Conservation (phyloP, 2,797 vertebrate species). For the Ptychadena robeensis region DNA sequence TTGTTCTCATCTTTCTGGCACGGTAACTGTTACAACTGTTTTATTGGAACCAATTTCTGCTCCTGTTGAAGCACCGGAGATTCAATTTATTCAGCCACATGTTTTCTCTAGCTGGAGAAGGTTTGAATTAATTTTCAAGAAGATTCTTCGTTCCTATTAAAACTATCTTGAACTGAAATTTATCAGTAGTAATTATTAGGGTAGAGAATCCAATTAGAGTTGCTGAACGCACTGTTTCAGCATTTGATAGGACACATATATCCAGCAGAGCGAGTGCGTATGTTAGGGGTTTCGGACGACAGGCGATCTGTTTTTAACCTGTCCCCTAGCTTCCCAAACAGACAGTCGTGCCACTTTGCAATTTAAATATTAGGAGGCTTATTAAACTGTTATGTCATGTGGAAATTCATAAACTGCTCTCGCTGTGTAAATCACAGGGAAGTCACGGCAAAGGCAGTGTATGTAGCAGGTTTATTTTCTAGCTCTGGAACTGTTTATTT, state of each 20-base stretch:
- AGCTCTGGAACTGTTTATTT: slow-evolving; percentile 11
- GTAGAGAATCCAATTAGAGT: slow-evolving; percentile 49
- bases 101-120: slow-evolving; percentile 52
- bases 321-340: slow-evolving; percentile 44
- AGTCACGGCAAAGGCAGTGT: slow-evolving; percentile 15
- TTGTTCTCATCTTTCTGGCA: background rate
- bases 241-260: slow-evolving; percentile 60
- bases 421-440: slow-evolving; percentile 48
- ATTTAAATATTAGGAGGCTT: slow-evolving; percentile 51
- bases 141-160: slow-evolving; percentile 57
- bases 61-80: slow-evolving; percentile 32
- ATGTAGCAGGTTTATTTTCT: slow-evolving; percentile 23
- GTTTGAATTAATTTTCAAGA: slow-evolving; percentile 44
- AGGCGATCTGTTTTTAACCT: slow-evolving; percentile 47
- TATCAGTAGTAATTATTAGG: slow-evolving; percentile 53
- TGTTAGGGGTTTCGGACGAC: slow-evolving; percentile 35
- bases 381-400: slow-evolving; percentile 48
- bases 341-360: slow-evolving; percentile 46
- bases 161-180: slow-evolving; percentile 53
- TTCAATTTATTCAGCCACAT: slow-evolving; percentile 58
- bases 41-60: slow-evolving; percentile 52
- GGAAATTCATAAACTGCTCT: slow-evolving; percentile 56
- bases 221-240: slow-evolving; percentile 56
- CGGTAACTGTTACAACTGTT: slow-evolving; percentile 20
- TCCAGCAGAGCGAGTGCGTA: slow-evolving; percentile 44